These are phyloP conservation scores for Tapera naevia DNA, from an alignment of 2,797 vertebrate species.

Conservation along the genomic window DNA sequence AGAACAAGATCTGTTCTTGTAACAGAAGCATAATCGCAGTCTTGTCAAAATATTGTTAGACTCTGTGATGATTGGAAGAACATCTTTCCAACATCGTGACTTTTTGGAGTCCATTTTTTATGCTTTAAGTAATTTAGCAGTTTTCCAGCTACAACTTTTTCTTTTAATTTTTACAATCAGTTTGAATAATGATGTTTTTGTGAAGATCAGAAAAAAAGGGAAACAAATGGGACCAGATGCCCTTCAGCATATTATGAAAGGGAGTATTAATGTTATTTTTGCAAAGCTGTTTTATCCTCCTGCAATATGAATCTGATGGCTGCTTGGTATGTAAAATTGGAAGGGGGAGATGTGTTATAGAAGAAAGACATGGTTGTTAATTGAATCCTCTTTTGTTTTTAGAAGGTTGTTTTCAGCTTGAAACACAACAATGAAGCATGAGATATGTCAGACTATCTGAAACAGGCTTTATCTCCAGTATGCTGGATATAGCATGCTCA, in stretches of 20 bases:
- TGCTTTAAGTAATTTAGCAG: background rate
- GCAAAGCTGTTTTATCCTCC: background rate
- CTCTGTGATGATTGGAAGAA: slow-evolving; percentile 7
- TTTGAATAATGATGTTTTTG: background rate
- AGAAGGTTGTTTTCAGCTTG: background rate
- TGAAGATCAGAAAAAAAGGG: background rate
- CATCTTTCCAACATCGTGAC: background rate
- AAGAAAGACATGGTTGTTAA: background rate
- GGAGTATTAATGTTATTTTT: background rate
- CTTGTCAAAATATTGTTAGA: slow-evolving; percentile 64
- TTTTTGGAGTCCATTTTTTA: background rate
- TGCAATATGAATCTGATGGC: background rate
- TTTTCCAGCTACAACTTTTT: background rate
- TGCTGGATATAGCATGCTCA: background rate
- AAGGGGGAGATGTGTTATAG: background rate
- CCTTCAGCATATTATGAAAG: background rate
- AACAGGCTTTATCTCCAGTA: background rate
- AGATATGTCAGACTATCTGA: background rate
- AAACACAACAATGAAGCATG: background rate
- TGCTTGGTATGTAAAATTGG: background rate
- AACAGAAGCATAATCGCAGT: slow-evolving; percentile 49
- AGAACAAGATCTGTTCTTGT: slow-evolving; percentile 51
- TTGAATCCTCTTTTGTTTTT: background rate
- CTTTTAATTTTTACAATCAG: background rate
- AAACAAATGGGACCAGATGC: background rate